Evolutionary conservation across 2,888 invertebrate genomes (phyloP), one percentile per base, ranked within the genome.

Genomic region (Zhuqinia jingwanae): DNA sequence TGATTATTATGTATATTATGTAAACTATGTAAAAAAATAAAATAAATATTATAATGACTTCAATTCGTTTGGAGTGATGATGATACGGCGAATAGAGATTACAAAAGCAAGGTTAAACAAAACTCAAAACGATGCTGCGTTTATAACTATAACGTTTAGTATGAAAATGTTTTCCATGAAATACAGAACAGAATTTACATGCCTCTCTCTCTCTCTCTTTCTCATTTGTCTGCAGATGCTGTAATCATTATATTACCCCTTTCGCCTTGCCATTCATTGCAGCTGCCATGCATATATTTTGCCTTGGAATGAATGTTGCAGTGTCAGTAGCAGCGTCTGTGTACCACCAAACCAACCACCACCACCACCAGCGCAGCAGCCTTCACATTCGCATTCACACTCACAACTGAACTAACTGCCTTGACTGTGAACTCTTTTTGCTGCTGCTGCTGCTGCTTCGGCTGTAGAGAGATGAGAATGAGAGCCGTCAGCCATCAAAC

Each of bases 401-500:
- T 53, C 58, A n/a, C 78, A 79, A 85, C 78, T 78, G 78, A 78
- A 58, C 79, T 42, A 36, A 60, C 73, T 79, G 85, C 79, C 85
- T 85, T 79, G 85, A 79, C 85, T 85, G 79, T 85, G 85, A 85
- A 85, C 85, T 79, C 78, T 73, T 85, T 85, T 85, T 85, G 58
- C 50, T 63, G 1, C n/a, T n/a, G n/a, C n/a, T 42, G 30, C 27
- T 56, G 56, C 20, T 50, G 27, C 15, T 60, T 25, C 22, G 25
- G 27, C 13, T 22, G 58, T 58, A 25, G 13, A 60, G 47, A 47
- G 2, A n/a, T 27, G 60, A 60, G 60, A 25, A 47, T 53, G n/a
- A 50, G 68, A 42, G 17, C 47, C 47, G 25, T 20, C 15, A 17
- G n/a, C 6, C 17, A 47, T 17, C 70, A 20, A 8, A 53, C 15